Percentiles rank a stretch among this genome's conserved stretches.
Evolutionary conservation across 92 coral and sea anemone species (phyloP).

Genomic region (Micromussa lordhowensis): DNA sequence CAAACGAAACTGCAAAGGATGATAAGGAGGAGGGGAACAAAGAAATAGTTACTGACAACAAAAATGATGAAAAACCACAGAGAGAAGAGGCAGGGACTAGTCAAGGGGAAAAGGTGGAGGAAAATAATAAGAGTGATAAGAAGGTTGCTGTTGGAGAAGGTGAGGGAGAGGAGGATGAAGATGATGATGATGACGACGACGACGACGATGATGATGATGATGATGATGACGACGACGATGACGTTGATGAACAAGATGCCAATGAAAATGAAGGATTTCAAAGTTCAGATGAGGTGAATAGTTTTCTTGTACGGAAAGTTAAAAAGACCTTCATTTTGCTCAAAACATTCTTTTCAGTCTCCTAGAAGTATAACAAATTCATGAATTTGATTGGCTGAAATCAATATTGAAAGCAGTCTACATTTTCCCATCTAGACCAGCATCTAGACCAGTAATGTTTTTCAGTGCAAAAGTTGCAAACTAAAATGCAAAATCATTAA

Average conservation of each 20-base stretch:
- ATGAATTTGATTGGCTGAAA: too few species aligned
- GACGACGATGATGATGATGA: slow-evolving; percentile 77
- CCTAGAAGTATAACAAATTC: too few species aligned
- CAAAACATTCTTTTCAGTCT: background rate
- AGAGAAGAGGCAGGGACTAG: slow-evolving; percentile 14
- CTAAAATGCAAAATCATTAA: too few species aligned
- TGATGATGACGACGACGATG: slow-evolving; percentile 64
- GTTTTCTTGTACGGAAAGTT: background rate
- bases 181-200: slow-evolving; percentile 41
- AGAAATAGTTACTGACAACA: slow-evolving; percentile 6
- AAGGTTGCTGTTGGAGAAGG: slow-evolving; percentile 18
- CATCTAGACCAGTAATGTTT: too few species aligned
- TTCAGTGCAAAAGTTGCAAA: too few species aligned
- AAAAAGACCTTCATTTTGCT: background rate
- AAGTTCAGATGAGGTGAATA: slow-evolving; percentile 78
- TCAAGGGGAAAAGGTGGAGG: slow-evolving; percentile 18
- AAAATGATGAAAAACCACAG: slow-evolving; percentile 20
- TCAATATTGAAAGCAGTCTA: too few species aligned
- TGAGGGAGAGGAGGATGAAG: slow-evolving; percentile 29
- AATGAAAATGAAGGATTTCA: slow-evolving; percentile 58
- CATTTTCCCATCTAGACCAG: too few species aligned
- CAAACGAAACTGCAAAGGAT: background rate
- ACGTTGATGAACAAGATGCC: slow-evolving; percentile 65
- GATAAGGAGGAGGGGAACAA: background rate
- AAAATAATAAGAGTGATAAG: slow-evolving; percentile 20